phyloP scores from a whole-genome alignment of 2,797 vertebrate genomes.

The Eptatretus atami region DNA sequence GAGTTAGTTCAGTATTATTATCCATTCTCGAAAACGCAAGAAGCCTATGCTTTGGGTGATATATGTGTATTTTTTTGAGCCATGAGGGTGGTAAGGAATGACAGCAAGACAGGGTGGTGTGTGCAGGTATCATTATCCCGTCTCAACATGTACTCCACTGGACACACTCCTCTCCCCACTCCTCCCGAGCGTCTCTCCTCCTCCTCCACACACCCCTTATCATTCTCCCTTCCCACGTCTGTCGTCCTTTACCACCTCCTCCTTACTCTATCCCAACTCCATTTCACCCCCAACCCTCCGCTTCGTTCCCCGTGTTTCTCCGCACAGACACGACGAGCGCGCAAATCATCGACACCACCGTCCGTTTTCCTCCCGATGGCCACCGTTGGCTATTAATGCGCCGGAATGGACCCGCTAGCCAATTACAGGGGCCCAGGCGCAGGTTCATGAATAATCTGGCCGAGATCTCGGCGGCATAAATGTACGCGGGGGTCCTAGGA shows the following conservation, averaged over 20 bases:
- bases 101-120: too few relatives aligned
- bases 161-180: background rate
- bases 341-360: background rate
- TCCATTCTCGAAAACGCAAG: too few relatives aligned
- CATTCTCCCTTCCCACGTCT: background rate
- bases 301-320: background rate
- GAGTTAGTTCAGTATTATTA: too few relatives aligned
- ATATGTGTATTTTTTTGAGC: too few relatives aligned
- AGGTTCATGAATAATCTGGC: too few relatives aligned
- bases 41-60: too few relatives aligned
- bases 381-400: slow-evolving; percentile 12
- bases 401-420: slow-evolving; percentile 9
- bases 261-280: background rate
- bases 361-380: slow-evolving; percentile 10
- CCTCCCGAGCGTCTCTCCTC: background rate
- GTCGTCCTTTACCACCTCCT: background rate
- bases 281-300: background rate
- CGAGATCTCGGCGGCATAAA: too few relatives aligned
- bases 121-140: background rate
- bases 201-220: background rate
- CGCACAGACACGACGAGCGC: slow-evolving; percentile 10
- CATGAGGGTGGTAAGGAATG: too few relatives aligned
- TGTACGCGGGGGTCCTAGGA: too few relatives aligned
- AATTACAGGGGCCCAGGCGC: too few relatives aligned
- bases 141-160: background rate